Percentiles rank a stretch among this genome's conserved stretches.
Conservation (phyloP, 1,140 invertebrate genomes). For the Trinorchestia longiramus region DNA sequence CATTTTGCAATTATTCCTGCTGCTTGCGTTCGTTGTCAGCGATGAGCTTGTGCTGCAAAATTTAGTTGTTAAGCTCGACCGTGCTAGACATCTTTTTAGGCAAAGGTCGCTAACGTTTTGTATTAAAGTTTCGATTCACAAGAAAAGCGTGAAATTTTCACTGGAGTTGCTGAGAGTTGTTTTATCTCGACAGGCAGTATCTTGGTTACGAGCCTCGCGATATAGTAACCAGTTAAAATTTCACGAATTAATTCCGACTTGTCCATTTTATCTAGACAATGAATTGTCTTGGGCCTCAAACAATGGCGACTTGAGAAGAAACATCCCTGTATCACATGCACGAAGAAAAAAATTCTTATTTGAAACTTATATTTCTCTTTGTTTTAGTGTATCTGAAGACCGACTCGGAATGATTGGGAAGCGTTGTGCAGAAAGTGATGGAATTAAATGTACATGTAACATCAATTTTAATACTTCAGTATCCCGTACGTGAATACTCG, state of each 20-base stretch:
- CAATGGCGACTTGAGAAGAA: not conserved
- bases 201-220: not conserved
- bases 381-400: not conserved
- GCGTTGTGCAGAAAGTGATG: not conserved
- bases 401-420: not conserved
- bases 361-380: not conserved
- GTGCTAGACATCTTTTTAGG: not conserved
- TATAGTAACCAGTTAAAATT: not conserved
- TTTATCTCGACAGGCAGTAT: not conserved
- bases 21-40: slow-evolving; percentile 18
- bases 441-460: not conserved
- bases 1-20: not conserved
- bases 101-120: not conserved
- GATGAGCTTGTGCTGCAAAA: not conserved
- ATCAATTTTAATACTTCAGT: not conserved
- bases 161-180: not conserved
- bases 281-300: not conserved
- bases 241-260: not conserved
- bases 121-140: not conserved
- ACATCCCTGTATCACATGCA: not conserved
- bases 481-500: not conserved
- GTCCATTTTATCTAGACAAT: slow-evolving; percentile 1
- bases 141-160: not conserved
- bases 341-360: not conserved
- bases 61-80: not conserved